phyloP scores from a whole-genome alignment of 1,140 invertebrate genomes.

The Oppia nitens region DNA sequence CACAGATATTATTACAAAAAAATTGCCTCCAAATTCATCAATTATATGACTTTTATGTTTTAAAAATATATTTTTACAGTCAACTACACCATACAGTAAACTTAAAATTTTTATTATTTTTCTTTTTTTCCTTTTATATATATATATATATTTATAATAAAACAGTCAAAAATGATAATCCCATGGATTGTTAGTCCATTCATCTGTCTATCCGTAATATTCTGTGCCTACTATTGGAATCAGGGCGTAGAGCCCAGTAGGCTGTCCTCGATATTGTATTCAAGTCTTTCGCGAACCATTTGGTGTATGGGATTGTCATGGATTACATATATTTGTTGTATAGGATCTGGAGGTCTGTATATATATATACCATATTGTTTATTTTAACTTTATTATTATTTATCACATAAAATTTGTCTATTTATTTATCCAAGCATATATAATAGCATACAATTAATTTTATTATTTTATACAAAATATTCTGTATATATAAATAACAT shows the following conservation, averaged over 20 bases:
- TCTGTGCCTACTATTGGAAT: conserved; percentile 1
- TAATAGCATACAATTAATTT: too few relatives aligned
- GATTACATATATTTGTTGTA: conserved; percentile 19
- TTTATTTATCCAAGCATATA: too few relatives aligned
- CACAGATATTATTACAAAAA: too few relatives aligned
- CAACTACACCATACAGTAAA: too few relatives aligned
- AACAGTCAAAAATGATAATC: neutral
- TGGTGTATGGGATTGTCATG: conserved; percentile 23
- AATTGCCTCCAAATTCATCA: too few relatives aligned
- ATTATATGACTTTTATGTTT: too few relatives aligned
- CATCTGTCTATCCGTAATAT: neutral
- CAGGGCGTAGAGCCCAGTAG: neutral
- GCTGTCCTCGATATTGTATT: neutral
- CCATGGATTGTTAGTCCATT: neutral
- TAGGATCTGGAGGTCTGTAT: conserved; percentile 14
- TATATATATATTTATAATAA: neutral
- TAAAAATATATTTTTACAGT: too few relatives aligned
- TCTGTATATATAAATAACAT: neutral
- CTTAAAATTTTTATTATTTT: too few relatives aligned
- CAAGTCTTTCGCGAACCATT: conserved; percentile 12
- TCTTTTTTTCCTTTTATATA: neutral
- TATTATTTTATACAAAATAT: too few relatives aligned
- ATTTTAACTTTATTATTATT: too few relatives aligned
- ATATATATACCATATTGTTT: too few relatives aligned
- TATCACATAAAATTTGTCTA: too few relatives aligned